Evolutionary conservation across 2,113 vertebrate species (phyloP).

Genomic region (Phylloscopus trochilus): DNA sequence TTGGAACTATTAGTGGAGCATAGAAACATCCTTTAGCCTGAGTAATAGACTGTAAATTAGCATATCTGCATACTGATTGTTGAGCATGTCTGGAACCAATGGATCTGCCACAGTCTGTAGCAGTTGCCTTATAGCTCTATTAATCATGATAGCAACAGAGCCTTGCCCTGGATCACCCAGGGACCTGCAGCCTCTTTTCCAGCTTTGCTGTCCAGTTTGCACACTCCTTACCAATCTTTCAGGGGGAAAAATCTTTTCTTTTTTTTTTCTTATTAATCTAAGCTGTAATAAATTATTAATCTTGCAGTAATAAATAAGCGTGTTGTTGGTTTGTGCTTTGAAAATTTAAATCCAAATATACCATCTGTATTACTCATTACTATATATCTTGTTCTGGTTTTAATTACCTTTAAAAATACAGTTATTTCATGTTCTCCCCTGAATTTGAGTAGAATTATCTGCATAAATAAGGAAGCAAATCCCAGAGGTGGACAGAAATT

Average conservation of each 20-base stretch:
- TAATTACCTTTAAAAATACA: neutral
- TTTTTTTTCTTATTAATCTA: neutral
- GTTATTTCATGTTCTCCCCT: neutral
- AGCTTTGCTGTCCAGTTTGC: neutral
- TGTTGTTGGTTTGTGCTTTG: neutral
- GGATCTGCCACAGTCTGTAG: slow-evolving; percentile 1
- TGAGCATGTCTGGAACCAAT: slow-evolving; percentile 28
- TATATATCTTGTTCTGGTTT: neutral
- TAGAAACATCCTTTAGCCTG: neutral
- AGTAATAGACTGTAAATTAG: slow-evolving; percentile 8
- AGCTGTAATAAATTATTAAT: neutral
- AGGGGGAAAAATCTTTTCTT: neutral
- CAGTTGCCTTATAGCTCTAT: neutral
- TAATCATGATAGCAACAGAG: neutral
- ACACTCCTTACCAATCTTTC: neutral
- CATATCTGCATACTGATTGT: slow-evolving; percentile 4
- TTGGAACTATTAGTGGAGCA: neutral
- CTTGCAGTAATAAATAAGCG: neutral
- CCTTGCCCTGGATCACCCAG: neutral
- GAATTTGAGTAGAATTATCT: neutral
- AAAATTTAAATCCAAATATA: neutral
- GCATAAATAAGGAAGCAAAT: neutral
- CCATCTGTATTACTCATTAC: neutral
- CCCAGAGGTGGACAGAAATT: neutral
- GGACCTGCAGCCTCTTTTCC: neutral